Evolutionary conservation across 2,113 vertebrate species (phyloP).

Genomic region (Dipodomys stephensi): DNA sequence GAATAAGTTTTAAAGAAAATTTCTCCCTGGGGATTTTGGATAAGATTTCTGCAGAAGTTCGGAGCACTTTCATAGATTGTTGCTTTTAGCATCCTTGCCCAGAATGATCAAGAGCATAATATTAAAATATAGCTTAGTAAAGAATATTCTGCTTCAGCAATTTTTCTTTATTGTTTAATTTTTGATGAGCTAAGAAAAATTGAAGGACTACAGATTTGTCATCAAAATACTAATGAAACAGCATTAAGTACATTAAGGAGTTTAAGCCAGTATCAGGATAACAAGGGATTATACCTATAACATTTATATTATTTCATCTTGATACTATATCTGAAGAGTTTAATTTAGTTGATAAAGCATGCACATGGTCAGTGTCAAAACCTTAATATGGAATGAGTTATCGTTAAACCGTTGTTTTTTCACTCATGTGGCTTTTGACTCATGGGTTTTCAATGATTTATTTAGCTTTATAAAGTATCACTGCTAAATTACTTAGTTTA

Average conservation of each 20-base stretch:
- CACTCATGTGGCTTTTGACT: not conserved
- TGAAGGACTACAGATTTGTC: not conserved
- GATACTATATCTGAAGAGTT: not conserved
- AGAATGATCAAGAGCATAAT: not conserved
- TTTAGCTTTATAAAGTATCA: constrained; percentile 32
- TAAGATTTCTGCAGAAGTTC: not conserved
- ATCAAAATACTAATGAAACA: constrained; percentile 32
- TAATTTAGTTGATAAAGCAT: not conserved
- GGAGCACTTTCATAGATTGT: not conserved
- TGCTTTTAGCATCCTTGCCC: constrained; percentile 30
- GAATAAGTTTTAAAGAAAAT: constrained; percentile 1
- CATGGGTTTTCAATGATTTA: not conserved
- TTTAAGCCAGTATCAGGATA: constrained; percentile 33
- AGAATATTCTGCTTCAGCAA: not conserved
- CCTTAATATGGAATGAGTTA: not conserved
- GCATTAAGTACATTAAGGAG: not conserved
- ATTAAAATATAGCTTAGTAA: constrained; percentile 29
- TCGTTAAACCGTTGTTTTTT: not conserved
- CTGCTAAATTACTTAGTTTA: not conserved
- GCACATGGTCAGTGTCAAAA: not conserved
- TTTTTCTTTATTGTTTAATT: constrained; percentile 11
- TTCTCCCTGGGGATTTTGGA: constrained; percentile 41
- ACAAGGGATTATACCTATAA: not conserved
- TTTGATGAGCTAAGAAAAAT: constrained; percentile 31
- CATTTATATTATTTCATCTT: constrained; percentile 26